Evolutionary conservation across 2,113 vertebrate genomes (phyloP), one percentile per base, ranked within the genome.

Genomic region (Oriolus oriolus): DNA sequence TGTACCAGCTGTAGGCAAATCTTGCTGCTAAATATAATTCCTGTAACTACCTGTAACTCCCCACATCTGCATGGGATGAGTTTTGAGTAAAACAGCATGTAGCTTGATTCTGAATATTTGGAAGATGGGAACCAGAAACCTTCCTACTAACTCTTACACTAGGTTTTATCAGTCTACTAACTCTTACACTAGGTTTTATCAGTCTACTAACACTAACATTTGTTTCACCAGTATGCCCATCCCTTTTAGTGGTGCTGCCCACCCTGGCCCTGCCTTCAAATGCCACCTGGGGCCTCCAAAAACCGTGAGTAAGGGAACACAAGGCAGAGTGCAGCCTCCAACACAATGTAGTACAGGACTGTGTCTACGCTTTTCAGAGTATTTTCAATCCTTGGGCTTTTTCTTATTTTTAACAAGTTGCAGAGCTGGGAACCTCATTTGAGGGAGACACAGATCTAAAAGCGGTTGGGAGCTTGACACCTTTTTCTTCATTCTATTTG

Each of bases 211-310:
- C 16, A 5, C 21, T 68, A 31, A 22, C 3, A 27, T n/a, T 41
- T 35, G 4, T 47, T 75, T 68, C 41, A 31, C 26, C n/a, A 16
- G 33, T 35, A 47, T 35, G 16, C 9, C 19, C 13, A 16, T 12
- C 59, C 30, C 7, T 33, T 28, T n/a, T 2, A 24, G 47, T 4
- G 3, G 28, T 13, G 9, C 8, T n/a, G 24, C 13, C 27, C 2
- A 6, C 3, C 4, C 37, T 13, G 17, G 35, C 10, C 7, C 41
- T 82, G 50, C 64, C 39, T 87, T 63, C 69, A 44, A 90, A 93
- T 19, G 13, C 84, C 95, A 90, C 64, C 83, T 96, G 74, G 66
- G 42, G 80, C 74, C 76, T 57, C 23, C 52, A 16, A 83, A 91
- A 70, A 76, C 5, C 27, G 30, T 19, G 14, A 45, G 59, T n/a